Evolutionary conservation across 2,797 vertebrate species (phyloP).

Genomic region (Chlorospingus semifuscus): DNA sequence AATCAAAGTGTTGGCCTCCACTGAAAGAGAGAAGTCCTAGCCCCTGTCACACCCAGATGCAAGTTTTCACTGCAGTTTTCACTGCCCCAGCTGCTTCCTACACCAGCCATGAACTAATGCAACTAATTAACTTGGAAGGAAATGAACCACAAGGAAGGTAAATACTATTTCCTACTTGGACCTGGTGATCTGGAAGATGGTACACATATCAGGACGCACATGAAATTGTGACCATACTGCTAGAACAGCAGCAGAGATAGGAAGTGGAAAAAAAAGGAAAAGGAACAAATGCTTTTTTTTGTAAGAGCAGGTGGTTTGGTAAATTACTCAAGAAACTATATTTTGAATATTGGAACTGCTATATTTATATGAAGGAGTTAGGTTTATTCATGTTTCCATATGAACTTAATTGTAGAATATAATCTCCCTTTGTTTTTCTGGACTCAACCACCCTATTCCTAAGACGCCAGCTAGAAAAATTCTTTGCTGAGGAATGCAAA

Average conservation of each 20-base stretch:
- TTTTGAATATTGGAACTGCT: neutral
- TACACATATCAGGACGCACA: neutral
- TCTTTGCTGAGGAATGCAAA: neutral
- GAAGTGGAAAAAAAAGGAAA: neutral
- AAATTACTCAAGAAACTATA: neutral
- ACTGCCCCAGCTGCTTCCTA: neutral
- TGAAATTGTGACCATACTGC: neutral
- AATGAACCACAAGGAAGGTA: neutral
- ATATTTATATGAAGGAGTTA: neutral
- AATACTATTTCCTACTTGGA: neutral
- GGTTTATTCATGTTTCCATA: neutral
- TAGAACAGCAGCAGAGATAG: neutral
- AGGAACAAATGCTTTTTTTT: accelerated
- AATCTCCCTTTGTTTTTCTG: neutral
- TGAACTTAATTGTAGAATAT: neutral
- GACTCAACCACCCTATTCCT: neutral
- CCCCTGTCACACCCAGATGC: accelerated
- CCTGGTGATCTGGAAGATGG: neutral
- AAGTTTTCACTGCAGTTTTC: neutral
- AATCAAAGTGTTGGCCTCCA: neutral
- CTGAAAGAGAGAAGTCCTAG: neutral
- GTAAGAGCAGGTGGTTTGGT: neutral
- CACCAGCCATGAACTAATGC: neutral
- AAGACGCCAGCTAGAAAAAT: neutral
- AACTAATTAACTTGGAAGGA: neutral